A percentile compares a stretch with the other conserved stretches of the same genome.
Evolutionary conservation across 92 coral and sea anemone species (phyloP).

Genomic region (Phymanthus crucifer): DNA sequence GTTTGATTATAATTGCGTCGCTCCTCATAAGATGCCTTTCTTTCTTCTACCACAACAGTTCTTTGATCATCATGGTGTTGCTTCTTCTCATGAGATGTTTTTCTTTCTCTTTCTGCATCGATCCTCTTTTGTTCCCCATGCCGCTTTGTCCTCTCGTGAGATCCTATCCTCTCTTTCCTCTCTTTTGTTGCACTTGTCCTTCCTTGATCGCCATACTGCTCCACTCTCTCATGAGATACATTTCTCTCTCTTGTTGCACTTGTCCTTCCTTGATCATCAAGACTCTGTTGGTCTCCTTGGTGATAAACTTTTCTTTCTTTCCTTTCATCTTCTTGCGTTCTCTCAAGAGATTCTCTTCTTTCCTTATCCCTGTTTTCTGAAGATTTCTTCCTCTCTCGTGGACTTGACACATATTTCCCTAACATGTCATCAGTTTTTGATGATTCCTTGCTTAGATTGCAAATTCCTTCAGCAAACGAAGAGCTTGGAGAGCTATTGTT

Average conservation of each 20-base stretch:
- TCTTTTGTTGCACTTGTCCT: background rate
- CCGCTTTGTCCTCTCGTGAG: constrained; percentile 6
- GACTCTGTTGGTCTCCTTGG: constrained; percentile 1
- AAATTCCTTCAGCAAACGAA: constrained; percentile 38
- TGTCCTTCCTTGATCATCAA: background rate
- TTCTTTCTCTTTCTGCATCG: constrained; percentile 3
- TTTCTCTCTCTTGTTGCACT: background rate
- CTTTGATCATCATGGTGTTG: constrained; percentile 21
- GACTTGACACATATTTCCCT: background rate
- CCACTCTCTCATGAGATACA: background rate
- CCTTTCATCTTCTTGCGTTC: background rate
- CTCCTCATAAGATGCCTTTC: constrained; percentile 3
- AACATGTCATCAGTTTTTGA: background rate
- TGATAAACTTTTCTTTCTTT: constrained; percentile 1
- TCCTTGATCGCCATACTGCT: constrained; percentile 21
- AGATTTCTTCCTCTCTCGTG: background rate
- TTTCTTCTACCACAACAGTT: background rate
- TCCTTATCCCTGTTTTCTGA: background rate
- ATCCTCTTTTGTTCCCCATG: constrained; percentile 15
- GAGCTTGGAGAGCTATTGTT: constrained; percentile 37
- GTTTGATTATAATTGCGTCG: constrained; percentile 14
- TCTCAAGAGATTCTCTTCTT: background rate
- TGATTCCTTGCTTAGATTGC: constrained; percentile 10
- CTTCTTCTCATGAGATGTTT: constrained; percentile 11
- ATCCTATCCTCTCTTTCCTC: constrained; percentile 23